Base-by-base conservation (phyloP, 2,888 invertebrate species). In the Phorcus lineatus region DNA sequence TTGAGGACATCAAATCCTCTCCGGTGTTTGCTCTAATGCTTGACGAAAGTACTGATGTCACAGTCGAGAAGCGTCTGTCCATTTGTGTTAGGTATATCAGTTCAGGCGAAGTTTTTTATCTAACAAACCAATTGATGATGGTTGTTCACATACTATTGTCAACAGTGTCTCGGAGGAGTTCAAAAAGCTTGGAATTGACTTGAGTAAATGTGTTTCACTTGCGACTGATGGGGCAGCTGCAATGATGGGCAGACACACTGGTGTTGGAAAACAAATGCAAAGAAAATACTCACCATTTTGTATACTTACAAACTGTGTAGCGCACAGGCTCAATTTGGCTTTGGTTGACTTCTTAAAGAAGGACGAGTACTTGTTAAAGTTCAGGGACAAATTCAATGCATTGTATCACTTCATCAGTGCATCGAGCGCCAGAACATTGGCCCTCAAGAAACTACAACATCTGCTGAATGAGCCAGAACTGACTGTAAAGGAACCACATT, bases 1-100 rank as follows among this genome's bases (percentile, higher is more conserved):
- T 57, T 1, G 19, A 57, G 16, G 16, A 57, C 6, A 57, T 57
- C n/a, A 57, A 17, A 9, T 57, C n/a, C 24, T 62, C 77, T 0
- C 57, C 28, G 19, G 24, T 78, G 1, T 84, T 77, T 81, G 78
- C 80, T n/a, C 2, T 81, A 0, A 83, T 82, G 78, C n/a, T 84
- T 2, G 84, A 84, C 83, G 81, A 84, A 62, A 81, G 80, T 47
- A 84, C 83, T 19, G 83, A 86, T 24, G 16, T 84, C 13, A 67
- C 78, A n/a, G 66, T 81, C 7, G 74, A 80, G 11, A 82, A 83
- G 24, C 47, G 79, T n/a, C 70, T 82, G 4, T 47, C 57, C 28
- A 66, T 84, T 4, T 84, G 84, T 78, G 67, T 83, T 0, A 28
- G 84, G 16, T 84, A 81, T 75, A 77, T 82, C 0, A 70, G 77